These are phyloP conservation scores for Antitype chi DNA, from an alignment of 2,888 invertebrate species.

Conservation along the genomic window DNA sequence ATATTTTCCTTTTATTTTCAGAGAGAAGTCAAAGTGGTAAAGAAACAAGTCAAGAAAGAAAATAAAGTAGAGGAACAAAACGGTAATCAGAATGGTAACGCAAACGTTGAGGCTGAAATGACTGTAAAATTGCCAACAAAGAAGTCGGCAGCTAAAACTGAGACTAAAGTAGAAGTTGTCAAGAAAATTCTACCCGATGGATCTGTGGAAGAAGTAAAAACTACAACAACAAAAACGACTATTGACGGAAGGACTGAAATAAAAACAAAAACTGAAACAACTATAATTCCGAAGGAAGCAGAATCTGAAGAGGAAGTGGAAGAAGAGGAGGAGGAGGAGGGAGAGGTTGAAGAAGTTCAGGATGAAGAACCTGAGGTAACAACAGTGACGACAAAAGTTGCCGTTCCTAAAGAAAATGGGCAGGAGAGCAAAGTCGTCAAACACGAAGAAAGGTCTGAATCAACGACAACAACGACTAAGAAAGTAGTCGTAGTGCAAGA, in stretches of 20 bases:
- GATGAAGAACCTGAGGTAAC: constrained; percentile 65
- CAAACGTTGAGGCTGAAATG: constrained; percentile 79
- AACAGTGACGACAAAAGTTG: constrained; percentile 62
- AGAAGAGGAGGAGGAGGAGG: constrained; percentile 77
- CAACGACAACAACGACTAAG: constrained; percentile 78
- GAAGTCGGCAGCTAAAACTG: constrained; percentile 84
- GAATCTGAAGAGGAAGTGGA: constrained; percentile 79
- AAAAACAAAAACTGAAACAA: constrained; percentile 85
- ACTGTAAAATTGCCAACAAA: constrained; percentile 84
- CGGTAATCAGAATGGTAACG: constrained; percentile 82
- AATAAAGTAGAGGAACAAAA: constrained; percentile 79
- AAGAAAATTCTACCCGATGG: constrained; percentile 85
- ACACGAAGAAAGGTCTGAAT: constrained; percentile 81
- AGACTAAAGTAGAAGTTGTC: constrained; percentile 85
- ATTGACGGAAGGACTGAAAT: constrained; percentile 86
- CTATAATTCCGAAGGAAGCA: constrained; percentile 82
- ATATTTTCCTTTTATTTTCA: constrained; percentile 74
- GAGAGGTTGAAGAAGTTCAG: constrained; percentile 66
- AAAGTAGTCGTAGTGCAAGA: constrained; percentile 81
- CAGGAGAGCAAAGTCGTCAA: constrained; percentile 73
- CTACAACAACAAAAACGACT: constrained; percentile 86
- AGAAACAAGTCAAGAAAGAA: constrained; percentile 80
- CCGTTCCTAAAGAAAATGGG: constrained; percentile 71
- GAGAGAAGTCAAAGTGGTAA: constrained; percentile 83
- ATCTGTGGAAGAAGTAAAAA: constrained; percentile 84